These are phyloP conservation scores for Cheilosia impressa DNA, from an alignment of 2,888 invertebrate species.

Conservation along the genomic window DNA sequence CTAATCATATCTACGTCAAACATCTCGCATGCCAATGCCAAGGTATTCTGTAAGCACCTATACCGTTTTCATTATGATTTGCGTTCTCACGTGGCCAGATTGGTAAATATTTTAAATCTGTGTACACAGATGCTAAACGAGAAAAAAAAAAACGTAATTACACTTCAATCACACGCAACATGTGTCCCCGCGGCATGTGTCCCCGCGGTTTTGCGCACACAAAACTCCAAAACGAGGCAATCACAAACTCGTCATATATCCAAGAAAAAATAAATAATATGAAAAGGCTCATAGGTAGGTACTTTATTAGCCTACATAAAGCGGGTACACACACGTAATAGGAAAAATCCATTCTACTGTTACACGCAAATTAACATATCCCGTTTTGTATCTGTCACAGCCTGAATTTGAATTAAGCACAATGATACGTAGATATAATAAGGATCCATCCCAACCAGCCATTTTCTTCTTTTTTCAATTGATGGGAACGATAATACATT, in stretches of 20 bases:
- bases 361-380: slow-evolving; percentile 51
- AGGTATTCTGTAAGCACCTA: too few species aligned
- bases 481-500: slow-evolving; percentile 41
- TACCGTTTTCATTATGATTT: too few species aligned
- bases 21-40: too few species aligned
- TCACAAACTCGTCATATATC: slow-evolving; percentile 23
- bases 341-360: slow-evolving; percentile 29
- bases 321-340: neutral
- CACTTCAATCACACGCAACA: slow-evolving; percentile 62
- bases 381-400: slow-evolving; percentile 55
- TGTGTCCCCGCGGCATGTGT: slow-evolving; percentile 38
- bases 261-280: slow-evolving; percentile 4
- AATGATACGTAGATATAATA: slow-evolving; percentile 57
- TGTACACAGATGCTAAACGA: neutral
- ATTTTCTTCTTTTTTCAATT: slow-evolving; percentile 26
- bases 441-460: slow-evolving; percentile 33
- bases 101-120: neutral
- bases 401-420: slow-evolving; percentile 58
- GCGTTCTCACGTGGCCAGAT: neutral
- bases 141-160: slow-evolving; percentile 16
- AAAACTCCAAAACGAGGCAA: slow-evolving; percentile 21
- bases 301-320: neutral
- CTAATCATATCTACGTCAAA: too few species aligned
- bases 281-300: neutral
- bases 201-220: neutral